Conservation (phyloP, 2,888 invertebrate species). For the Heliconius erato region DNA sequence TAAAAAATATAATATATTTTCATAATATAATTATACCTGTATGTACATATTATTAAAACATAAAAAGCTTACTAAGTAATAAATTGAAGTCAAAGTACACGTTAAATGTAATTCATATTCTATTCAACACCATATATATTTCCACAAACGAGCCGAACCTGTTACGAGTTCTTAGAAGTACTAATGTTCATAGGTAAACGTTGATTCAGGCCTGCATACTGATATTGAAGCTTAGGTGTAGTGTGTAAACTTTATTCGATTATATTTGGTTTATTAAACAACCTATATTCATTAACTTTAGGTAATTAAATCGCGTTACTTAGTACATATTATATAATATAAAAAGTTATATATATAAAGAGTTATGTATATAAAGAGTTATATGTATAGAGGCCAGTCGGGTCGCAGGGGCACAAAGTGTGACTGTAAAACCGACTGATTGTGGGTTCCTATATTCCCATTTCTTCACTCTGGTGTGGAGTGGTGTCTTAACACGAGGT, state of each 20-base stretch:
- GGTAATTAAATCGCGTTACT: too few species aligned
- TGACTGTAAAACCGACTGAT: too few species aligned
- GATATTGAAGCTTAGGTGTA: not conserved
- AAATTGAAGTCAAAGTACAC: not conserved
- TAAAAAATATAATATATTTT: not conserved
- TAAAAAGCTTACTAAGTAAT: constrained; percentile 1
- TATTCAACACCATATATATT: constrained; percentile 28
- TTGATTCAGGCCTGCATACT: constrained; percentile 5
- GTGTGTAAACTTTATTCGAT: not conserved
- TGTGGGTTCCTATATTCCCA: too few species aligned
- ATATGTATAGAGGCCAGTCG: too few species aligned
- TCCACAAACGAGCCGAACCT: constrained; percentile 27
- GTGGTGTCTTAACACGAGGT: too few species aligned
- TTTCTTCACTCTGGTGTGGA: too few species aligned
- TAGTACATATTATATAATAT: too few species aligned
- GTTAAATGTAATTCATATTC: constrained; percentile 22
- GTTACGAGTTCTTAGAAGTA: constrained; percentile 17
- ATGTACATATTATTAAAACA: not conserved
- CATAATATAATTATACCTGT: not conserved
- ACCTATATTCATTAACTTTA: too few species aligned
- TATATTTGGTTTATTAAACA: constrained; percentile 1
- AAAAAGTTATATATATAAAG: too few species aligned
- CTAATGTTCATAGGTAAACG: constrained; percentile 18
- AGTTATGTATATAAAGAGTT: too few species aligned
- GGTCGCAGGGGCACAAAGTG: too few species aligned